Percentiles rank a stretch among this genome's conserved stretches.
phyloP scores from a whole-genome alignment of 92 coral and sea anemone species.

The Bergia puertoricense region DNA sequence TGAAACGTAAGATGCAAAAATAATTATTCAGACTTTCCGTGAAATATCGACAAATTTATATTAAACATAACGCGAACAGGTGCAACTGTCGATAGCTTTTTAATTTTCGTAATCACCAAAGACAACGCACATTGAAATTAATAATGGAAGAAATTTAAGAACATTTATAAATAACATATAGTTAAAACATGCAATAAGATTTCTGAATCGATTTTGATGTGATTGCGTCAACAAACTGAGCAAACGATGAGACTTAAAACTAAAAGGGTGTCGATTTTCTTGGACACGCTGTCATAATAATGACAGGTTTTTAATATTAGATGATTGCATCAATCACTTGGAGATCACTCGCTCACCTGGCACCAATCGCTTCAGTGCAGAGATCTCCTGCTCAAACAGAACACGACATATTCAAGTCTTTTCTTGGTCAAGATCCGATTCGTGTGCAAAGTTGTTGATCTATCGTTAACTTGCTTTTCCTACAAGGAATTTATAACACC shows the following conservation, averaged over 20 bases:
- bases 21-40: background rate
- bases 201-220: constrained; percentile 2
- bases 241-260: background rate
- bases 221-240: background rate
- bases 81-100: background rate
- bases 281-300: constrained; percentile 1
- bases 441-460: background rate
- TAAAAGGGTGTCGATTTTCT: background rate
- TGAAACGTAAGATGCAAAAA: background rate
- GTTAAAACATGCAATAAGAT: background rate
- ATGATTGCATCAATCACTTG: background rate
- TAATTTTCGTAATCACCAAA: background rate
- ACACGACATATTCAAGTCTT: constrained; percentile 12
- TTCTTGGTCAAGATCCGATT: background rate
- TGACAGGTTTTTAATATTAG: background rate
- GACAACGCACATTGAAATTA: background rate
- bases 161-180: background rate
- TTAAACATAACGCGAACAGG: background rate
- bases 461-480: background rate
- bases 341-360: background rate
- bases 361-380: constrained; percentile 25
- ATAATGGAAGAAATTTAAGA: background rate
- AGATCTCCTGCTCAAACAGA: constrained; percentile 13
- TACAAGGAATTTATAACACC: background rate
- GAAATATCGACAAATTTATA: background rate